phyloP scores from a whole-genome alignment of 2,113 vertebrate species.

The Morphnarchus princeps region DNA sequence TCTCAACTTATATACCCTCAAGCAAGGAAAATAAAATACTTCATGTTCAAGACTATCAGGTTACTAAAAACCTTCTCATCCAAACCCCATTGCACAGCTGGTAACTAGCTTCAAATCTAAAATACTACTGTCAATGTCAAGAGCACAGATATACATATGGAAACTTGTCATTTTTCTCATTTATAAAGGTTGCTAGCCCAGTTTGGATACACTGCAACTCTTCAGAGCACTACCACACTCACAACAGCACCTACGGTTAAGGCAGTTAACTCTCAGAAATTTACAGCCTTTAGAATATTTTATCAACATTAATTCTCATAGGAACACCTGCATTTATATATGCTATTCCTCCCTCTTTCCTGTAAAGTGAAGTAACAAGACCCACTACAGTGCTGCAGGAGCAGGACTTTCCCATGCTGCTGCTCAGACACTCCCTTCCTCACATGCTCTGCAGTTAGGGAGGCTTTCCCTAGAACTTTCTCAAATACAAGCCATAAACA shows the following conservation, averaged over 20 bases:
- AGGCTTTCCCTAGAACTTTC: not conserved
- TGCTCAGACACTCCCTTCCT: not conserved
- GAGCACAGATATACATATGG: fast-evolving
- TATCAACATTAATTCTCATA: fast-evolving
- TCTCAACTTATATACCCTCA: not conserved
- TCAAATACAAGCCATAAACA: fast-evolving
- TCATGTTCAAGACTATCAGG: not conserved
- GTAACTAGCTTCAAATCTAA: not conserved
- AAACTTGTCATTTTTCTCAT: fast-evolving
- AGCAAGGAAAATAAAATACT: not conserved
- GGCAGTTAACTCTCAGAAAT: not conserved
- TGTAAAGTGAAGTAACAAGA: fast-evolving
- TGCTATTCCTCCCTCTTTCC: fast-evolving
- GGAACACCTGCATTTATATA: fast-evolving
- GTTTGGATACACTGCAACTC: fast-evolving
- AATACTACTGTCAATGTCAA: not conserved
- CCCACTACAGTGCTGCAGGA: fast-evolving
- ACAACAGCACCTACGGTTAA: not conserved
- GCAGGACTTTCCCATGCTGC: not conserved
- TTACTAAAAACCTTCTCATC: not conserved
- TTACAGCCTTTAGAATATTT: not conserved
- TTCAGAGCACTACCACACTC: not conserved
- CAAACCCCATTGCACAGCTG: not conserved
- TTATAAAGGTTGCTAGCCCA: not conserved
- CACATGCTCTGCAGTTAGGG: fast-evolving